Evolutionary conservation across 2,888 invertebrate genomes (phyloP), one percentile per base, ranked within the genome.

Genomic region (Xylota sylvarum): DNA sequence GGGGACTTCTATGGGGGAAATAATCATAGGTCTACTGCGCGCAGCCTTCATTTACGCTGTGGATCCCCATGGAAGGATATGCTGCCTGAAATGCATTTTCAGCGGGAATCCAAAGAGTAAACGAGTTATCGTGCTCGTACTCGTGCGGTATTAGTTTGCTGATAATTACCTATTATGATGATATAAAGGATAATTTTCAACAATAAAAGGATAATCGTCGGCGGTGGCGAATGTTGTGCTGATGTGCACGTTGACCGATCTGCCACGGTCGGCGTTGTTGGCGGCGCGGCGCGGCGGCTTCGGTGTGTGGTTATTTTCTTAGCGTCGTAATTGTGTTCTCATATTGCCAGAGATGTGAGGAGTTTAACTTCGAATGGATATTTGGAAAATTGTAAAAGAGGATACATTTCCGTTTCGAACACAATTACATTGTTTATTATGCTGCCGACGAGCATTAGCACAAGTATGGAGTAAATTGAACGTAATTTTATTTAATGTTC

Each of bases 171-270:
- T 72, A 88, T 87, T 87, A 87, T 81, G 88, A 87, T 77, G 79
- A 87, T 87, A 88, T 87, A 87, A 88, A 81, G 87, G 84, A 88
- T 88, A 88, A 87, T 88, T 88, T 87, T 85, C 73, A 87, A 87
- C 81, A 88, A 88, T 88, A 88, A 88, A 88, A 82, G 86, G 82
- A 86, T 86, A 86, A 86, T 86, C 86, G 78, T 69, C 60, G 86
- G 77, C 86, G 82, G 86, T 86, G 82, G 86, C 86, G 86, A 85
- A 76, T 77, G 76, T 73, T 86, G 76, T 69, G 73, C 56, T 69
- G 74, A 84, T 74, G 74, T 74, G 55, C 52, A 64, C 52, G 73
- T 73, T 79, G 73, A 69, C 72, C 78, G 72, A 73, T 67, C 67
- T 67, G 67, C 52, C 55, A 60, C 78, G 32, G 50, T 32, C 27